Evolutionary conservation across 2,797 vertebrate genomes (phyloP).

Genomic region (Spea hammondii): DNA sequence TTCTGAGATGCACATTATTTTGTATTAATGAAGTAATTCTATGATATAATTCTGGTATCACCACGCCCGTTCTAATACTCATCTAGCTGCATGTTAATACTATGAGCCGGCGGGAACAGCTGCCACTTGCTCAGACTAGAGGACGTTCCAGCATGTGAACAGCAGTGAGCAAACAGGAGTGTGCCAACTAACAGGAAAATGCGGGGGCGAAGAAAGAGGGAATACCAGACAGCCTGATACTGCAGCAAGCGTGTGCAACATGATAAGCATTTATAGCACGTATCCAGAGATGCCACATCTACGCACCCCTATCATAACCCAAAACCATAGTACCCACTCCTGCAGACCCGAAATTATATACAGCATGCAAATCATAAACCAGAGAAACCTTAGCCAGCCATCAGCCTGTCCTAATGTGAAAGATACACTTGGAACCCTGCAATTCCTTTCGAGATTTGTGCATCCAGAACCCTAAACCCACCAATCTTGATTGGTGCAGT

Average conservation of each 20-base stretch:
- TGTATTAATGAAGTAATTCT: too few relatives aligned
- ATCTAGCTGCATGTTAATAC: background rate
- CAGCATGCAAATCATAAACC: background rate
- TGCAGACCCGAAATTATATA: background rate
- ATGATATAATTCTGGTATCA: too few relatives aligned
- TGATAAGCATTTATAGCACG: background rate
- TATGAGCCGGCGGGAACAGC: constrained; percentile 33
- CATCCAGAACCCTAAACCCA: background rate
- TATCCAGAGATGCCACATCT: background rate
- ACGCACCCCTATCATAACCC: background rate
- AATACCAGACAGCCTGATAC: constrained; percentile 40
- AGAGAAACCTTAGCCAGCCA: background rate
- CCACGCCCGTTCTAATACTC: background rate
- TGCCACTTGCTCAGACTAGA: constrained; percentile 37
- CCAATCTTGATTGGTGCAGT: too few relatives aligned
- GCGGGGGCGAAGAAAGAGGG: constrained; percentile 45
- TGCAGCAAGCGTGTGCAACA: constrained; percentile 23
- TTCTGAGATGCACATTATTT: too few relatives aligned
- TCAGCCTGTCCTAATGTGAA: background rate
- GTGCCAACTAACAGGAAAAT: constrained; percentile 35
- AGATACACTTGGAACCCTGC: too few relatives aligned
- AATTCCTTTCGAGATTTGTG: too few relatives aligned
- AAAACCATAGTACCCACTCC: background rate
- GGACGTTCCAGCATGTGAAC: constrained; percentile 38
- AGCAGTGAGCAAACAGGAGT: constrained; percentile 25